Evolutionary conservation across 2,888 invertebrate genomes (phyloP).

Genomic region (Conchocele bisecta): DNA sequence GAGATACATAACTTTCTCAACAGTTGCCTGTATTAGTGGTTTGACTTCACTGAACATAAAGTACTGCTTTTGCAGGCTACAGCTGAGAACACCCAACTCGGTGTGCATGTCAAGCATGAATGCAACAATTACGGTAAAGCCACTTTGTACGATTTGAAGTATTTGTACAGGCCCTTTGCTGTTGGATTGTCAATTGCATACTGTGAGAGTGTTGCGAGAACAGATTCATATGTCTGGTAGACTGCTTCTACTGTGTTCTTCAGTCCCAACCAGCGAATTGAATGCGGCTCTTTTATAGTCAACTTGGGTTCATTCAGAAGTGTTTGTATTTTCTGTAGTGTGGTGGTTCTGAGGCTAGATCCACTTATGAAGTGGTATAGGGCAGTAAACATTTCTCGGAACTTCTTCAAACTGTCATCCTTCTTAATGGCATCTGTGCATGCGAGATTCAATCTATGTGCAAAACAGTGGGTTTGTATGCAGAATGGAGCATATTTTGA

Average conservation of each 20-base stretch:
- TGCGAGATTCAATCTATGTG: constrained; percentile 46
- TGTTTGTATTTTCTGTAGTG: constrained; percentile 41
- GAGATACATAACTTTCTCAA: constrained; percentile 14
- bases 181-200: too few relatives aligned
- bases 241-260: constrained; percentile 49
- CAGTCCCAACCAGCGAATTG: constrained; percentile 49
- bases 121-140: constrained; percentile 24
- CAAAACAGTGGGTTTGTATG: constrained; percentile 43
- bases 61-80: constrained; percentile 38
- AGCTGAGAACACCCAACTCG: constrained; percentile 24
- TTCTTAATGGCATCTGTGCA: constrained; percentile 49
- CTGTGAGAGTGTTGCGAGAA: constrained; percentile 39
- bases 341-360: constrained; percentile 27
- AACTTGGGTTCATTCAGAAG: constrained; percentile 47
- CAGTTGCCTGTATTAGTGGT: constrained; percentile 30
- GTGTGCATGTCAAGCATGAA: constrained; percentile 50
- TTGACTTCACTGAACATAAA: constrained; percentile 39
- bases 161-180: too few relatives aligned
- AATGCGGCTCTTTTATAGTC: constrained; percentile 46
- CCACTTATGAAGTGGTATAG: constrained; percentile 48
- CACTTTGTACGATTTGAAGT: constrained; percentile 31
- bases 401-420: constrained; percentile 26
- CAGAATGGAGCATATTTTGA: too few relatives aligned
- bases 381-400: constrained; percentile 44
- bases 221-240: constrained; percentile 32